phyloP scores from a whole-genome alignment of 2,888 invertebrate species.

The Nephrotoma appendiculata region DNA sequence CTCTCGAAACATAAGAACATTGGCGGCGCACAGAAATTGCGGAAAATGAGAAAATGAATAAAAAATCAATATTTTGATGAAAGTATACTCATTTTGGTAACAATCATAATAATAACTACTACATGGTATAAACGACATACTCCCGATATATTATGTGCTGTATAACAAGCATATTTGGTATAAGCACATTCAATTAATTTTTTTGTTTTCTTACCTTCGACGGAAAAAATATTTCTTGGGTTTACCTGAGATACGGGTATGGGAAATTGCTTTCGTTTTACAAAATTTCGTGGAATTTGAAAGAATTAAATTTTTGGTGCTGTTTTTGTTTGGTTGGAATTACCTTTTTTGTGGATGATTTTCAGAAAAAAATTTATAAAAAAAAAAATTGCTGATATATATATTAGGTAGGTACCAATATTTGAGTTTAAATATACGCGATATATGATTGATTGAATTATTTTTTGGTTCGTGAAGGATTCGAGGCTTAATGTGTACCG shows the following conservation, averaged over 20 bases:
- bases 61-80: neutral
- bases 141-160: neutral
- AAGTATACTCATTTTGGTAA: neutral
- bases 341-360: neutral
- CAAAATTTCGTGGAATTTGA: neutral
- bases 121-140: neutral
- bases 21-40: neutral
- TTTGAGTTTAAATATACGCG: no score
- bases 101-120: neutral
- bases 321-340: neutral
- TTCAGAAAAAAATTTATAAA: neutral
- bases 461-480: neutral
- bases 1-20: neutral
- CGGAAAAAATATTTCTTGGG: neutral
- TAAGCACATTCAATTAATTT: neutral
- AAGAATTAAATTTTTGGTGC: neutral
- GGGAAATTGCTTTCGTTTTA: neutral
- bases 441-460: neutral
- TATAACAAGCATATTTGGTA: neutral
- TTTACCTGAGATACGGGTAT: neutral
- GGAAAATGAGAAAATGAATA: neutral
- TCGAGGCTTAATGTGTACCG: neutral
- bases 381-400: neutral
- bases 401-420: neutral
- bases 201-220: neutral